Conservation (phyloP, 92 coral and sea anemone genomes). For the Palythoa heliodiscus region DNA sequence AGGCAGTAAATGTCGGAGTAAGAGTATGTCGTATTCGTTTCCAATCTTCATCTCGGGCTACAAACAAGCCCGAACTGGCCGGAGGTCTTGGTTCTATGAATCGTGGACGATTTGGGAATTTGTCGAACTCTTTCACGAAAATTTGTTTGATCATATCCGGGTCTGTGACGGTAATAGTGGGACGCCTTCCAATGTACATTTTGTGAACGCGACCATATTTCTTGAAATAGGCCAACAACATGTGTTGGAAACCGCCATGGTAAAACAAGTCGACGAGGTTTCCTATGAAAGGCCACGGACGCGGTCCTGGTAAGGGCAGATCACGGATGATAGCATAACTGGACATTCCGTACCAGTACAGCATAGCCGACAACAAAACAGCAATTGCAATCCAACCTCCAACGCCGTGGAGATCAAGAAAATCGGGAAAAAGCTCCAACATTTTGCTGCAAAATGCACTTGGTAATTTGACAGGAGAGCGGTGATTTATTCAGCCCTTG, state of each 20-base stretch:
- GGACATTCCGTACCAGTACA: slow-evolving; percentile 71
- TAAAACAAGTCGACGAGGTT: slow-evolving; percentile 64
- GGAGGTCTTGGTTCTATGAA: slow-evolving; percentile 68
- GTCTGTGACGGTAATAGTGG: slow-evolving; percentile 62
- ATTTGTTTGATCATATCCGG: slow-evolving; percentile 78
- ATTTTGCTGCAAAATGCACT: too few relatives aligned
- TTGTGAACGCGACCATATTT: slow-evolving; percentile 74
- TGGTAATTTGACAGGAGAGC: too few relatives aligned
- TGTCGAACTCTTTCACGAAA: slow-evolving; percentile 73
- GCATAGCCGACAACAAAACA: slow-evolving; percentile 35
- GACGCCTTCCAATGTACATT: slow-evolving; percentile 62
- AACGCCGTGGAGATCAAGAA: slow-evolving; percentile 12
- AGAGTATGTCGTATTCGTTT: slow-evolving; percentile 70
- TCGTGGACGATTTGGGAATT: slow-evolving; percentile 72
- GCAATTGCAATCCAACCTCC: slow-evolving; percentile 40
- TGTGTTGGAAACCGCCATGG: slow-evolving; percentile 76
- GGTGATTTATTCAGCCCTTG: too few relatives aligned
- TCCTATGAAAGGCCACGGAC: slow-evolving; percentile 78
- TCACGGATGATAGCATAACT: slow-evolving; percentile 54
- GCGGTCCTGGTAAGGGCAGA: slow-evolving; percentile 62
- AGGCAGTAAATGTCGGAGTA: slow-evolving; percentile 74
- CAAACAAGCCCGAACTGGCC: slow-evolving; percentile 34
- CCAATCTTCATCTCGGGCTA: slow-evolving; percentile 65
- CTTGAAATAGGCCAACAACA: slow-evolving; percentile 66
- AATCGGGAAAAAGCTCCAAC: neutral